Percentiles rank a stretch among this genome's conserved stretches.
phyloP scores from a whole-genome alignment of 2,888 invertebrate genomes.

The Drosophila atroscutellata region DNA sequence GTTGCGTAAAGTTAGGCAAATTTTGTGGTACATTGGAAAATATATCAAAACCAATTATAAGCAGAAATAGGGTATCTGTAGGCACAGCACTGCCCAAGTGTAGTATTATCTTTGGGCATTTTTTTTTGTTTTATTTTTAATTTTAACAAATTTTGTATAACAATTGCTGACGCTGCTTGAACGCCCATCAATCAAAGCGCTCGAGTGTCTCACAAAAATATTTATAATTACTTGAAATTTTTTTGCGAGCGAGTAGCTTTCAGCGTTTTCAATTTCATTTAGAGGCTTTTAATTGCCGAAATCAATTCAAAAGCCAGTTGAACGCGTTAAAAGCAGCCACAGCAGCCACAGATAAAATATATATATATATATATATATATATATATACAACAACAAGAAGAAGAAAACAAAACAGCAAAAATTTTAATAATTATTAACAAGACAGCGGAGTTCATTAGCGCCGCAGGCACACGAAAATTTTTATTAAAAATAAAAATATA shows the following conservation, averaged over 20 bases:
- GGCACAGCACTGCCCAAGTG: background rate
- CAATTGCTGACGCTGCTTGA: conserved; percentile 65
- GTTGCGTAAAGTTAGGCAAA: fast-evolving
- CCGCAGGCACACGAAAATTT: conserved; percentile 46
- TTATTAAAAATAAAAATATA: conserved; percentile 41
- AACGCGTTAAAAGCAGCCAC: conserved; percentile 76
- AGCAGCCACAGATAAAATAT: conserved; percentile 41
- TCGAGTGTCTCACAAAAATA: conserved; percentile 73
- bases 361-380: background rate
- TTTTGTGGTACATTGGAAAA: background rate
- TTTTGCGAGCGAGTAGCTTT: conserved; percentile 63
- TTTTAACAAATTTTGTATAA: conserved; percentile 46
- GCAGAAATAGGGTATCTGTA: background rate
- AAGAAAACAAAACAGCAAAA: conserved; percentile 24
- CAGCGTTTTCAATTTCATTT: conserved; percentile 77
- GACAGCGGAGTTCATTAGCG: conserved; percentile 71
- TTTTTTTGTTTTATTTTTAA: background rate
- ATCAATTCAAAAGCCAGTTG: conserved; percentile 79
- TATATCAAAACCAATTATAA: background rate
- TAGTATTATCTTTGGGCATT: background rate
- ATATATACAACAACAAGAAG: conserved; percentile 8
- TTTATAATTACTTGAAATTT: conserved; percentile 69
- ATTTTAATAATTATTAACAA: conserved; percentile 77
- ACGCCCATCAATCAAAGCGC: conserved; percentile 68
- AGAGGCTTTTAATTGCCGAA: conserved; percentile 76